phyloP scores from a whole-genome alignment of 2,888 invertebrate genomes.

The Pecten maximus region DNA sequence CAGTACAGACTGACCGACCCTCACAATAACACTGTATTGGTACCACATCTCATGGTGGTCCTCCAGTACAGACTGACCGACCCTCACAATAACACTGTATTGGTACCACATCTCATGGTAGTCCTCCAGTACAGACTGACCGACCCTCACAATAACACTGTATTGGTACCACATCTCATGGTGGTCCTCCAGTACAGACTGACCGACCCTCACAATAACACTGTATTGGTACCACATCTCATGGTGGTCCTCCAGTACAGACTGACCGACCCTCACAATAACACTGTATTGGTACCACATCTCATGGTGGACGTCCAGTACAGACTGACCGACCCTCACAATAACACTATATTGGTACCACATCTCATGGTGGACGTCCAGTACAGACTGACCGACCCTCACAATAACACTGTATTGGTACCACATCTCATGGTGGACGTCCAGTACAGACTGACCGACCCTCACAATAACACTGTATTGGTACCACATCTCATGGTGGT shows the following conservation, averaged over 20 bases:
- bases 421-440: too few species aligned
- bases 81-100: conserved; percentile 44
- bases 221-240: conserved; percentile 58
- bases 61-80: not conserved
- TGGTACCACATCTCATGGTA: conserved; percentile 56
- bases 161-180: conserved; percentile 57
- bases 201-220: conserved; percentile 88
- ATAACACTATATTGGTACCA: too few species aligned
- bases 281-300: too few species aligned
- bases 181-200: conserved; percentile 56
- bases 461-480: too few species aligned
- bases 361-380: too few species aligned
- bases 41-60: not conserved
- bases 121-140: conserved; percentile 81
- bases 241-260: conserved; percentile 56
- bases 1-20: not conserved
- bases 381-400: too few species aligned
- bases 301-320: too few species aligned
- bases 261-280: too few species aligned
- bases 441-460: too few species aligned
- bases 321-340: too few species aligned
- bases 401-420: too few species aligned
- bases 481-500: too few species aligned
- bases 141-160: conserved; percentile 87
- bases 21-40: not conserved